These are phyloP conservation scores for Cheirogaleus major DNA, from an alignment of 2,797 vertebrate genomes.

Conservation along the genomic window DNA sequence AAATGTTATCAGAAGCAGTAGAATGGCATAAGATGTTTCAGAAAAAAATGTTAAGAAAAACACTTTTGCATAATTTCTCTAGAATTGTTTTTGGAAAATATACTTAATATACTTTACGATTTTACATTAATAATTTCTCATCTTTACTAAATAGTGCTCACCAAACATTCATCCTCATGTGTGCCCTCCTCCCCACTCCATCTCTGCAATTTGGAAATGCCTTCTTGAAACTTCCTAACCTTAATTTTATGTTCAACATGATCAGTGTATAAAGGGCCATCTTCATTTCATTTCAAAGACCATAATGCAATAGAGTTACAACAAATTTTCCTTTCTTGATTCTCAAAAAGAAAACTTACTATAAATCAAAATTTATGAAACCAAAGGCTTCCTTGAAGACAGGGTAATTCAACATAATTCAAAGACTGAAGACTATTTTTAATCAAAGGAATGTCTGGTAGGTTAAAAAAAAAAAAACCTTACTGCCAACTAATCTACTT, in stretches of 20 bases:
- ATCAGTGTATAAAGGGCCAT: background rate
- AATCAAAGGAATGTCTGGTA: conserved; percentile 14
- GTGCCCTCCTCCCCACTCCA: too few relatives aligned
- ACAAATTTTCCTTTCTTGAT: conserved; percentile 8
- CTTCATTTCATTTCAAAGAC: conserved; percentile 52
- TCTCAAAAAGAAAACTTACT: background rate
- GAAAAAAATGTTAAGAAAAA: conserved; percentile 48
- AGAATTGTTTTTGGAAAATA: background rate
- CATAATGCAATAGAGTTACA: background rate
- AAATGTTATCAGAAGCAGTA: background rate
- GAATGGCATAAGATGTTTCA: background rate
- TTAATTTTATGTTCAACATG: conserved; percentile 1
- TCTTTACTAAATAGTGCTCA: background rate
- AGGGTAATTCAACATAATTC: conserved; percentile 13
- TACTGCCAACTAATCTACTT: background rate
- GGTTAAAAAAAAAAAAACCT: background rate
- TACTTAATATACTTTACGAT: background rate
- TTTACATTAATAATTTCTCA: conserved; percentile 5
- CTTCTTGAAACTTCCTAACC: background rate
- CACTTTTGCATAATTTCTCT: conserved; percentile 39
- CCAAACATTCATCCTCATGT: background rate
- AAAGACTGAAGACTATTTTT: conserved; percentile 22
- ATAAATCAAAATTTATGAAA: conserved; percentile 45
- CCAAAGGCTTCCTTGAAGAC: background rate
- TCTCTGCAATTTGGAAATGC: background rate